Conservation (phyloP, 2,113 vertebrate genomes). For the Stictonetta naevosa region DNA sequence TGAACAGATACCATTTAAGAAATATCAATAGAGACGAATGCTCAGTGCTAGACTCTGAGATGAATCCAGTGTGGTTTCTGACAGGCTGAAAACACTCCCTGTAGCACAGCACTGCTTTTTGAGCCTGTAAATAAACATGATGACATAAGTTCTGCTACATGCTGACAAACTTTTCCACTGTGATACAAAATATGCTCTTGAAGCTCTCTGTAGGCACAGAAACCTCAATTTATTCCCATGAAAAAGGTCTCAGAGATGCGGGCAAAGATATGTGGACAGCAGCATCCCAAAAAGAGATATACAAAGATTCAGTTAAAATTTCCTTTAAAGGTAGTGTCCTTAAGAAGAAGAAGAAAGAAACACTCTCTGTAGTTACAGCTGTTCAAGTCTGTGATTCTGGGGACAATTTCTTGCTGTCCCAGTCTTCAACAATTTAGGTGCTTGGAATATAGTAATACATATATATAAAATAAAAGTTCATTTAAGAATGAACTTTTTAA, state of each 20-base stretch:
- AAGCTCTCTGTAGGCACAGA: not conserved
- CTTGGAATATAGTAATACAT: not conserved
- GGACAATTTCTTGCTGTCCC: not conserved
- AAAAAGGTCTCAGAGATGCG: not conserved
- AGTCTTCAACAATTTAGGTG: not conserved
- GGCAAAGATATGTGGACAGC: not conserved
- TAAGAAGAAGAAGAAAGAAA: not conserved
- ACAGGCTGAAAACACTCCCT: not conserved
- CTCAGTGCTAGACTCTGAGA: not conserved
- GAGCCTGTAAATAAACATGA: not conserved
- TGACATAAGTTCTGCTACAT: not conserved
- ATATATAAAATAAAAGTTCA: slow-evolving; percentile 43
- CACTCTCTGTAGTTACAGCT: not conserved
- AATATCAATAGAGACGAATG: not conserved
- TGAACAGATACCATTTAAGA: not conserved
- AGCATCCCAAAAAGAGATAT: not conserved
- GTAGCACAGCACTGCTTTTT: not conserved
- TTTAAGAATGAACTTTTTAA: slow-evolving; percentile 66
- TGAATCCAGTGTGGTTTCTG: not conserved
- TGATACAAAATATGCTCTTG: not conserved
- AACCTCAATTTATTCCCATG: not conserved
- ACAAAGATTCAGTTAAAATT: not conserved
- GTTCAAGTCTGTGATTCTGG: not conserved
- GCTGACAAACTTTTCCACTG: not conserved
- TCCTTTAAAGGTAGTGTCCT: not conserved